Percentiles rank a stretch among this genome's conserved stretches.
phyloP scores from a whole-genome alignment of 1,140 invertebrate species.

The Cydia pomonella region DNA sequence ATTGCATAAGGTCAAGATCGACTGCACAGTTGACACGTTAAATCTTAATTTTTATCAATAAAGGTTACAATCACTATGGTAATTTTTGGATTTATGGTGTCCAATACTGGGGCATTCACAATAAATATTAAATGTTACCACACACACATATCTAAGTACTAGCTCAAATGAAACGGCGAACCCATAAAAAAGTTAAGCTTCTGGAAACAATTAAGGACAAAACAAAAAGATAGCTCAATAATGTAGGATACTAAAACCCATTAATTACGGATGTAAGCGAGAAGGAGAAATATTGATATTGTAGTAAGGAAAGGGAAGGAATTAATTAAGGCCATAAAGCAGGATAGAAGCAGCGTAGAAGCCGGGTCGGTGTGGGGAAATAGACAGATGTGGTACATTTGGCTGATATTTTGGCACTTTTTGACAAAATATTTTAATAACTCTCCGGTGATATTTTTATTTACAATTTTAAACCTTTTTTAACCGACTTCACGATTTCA shows the following conservation, averaged over 20 bases:
- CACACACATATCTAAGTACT: too few relatives aligned
- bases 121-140: too few relatives aligned
- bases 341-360: slow-evolving; percentile 2
- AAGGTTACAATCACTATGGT: too few relatives aligned
- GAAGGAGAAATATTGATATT: background rate
- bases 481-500: too few relatives aligned
- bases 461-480: too few relatives aligned
- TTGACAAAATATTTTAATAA: too few relatives aligned
- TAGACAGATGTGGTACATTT: background rate
- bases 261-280: slow-evolving; percentile 21
- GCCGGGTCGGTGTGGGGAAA: background rate
- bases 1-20: too few relatives aligned
- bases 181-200: slow-evolving; percentile 21
- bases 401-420: background rate
- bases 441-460: too few relatives aligned
- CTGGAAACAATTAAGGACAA: slow-evolving; percentile 8
- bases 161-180: background rate
- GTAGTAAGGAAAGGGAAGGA: slow-evolving; percentile 8
- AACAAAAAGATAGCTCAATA: slow-evolving; percentile 32
- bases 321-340: slow-evolving; percentile 33
- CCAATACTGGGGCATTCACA: too few relatives aligned
- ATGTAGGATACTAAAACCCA: slow-evolving; percentile 31
- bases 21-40: too few relatives aligned
- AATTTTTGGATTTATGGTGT: too few relatives aligned
- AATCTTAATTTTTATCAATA: too few relatives aligned